phyloP scores from a whole-genome alignment of 2,888 invertebrate species.

The Alcis repandata region DNA sequence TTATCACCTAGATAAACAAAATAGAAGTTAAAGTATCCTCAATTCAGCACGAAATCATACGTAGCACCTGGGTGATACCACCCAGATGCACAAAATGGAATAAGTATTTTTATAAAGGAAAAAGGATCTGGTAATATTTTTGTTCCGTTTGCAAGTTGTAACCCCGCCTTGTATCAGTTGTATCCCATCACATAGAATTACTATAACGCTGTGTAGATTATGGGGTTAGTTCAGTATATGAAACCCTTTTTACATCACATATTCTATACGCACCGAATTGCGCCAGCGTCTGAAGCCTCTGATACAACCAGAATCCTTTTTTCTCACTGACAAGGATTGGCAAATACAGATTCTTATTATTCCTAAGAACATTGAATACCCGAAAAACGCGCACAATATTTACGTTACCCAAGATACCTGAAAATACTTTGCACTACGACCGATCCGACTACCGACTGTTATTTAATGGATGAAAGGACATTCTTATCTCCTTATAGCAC shows the following conservation, averaged over 20 bases:
- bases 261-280: constrained; percentile 12
- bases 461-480: background rate
- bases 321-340: constrained; percentile 28
- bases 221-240: background rate
- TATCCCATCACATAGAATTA: background rate
- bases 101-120: background rate
- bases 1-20: too few relatives aligned
- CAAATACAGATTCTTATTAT: constrained; percentile 38
- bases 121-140: background rate
- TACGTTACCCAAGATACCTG: constrained; percentile 33
- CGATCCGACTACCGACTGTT: background rate
- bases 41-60: too few relatives aligned
- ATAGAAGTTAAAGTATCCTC: too few relatives aligned
- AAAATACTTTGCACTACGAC: background rate
- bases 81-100: too few relatives aligned
- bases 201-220: constrained; percentile 3
- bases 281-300: constrained; percentile 15
- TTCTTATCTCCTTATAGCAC: background rate
- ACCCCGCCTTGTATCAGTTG: background rate
- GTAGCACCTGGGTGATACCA: too few relatives aligned
- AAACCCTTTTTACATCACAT: constrained; percentile 19
- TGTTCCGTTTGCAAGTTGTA: background rate
- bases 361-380: constrained; percentile 39
- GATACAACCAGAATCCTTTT: constrained; percentile 31
- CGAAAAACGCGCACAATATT: constrained; percentile 35